Conservation (phyloP, 2,113 vertebrate genomes). For the Oreocharis arfaki region DNA sequence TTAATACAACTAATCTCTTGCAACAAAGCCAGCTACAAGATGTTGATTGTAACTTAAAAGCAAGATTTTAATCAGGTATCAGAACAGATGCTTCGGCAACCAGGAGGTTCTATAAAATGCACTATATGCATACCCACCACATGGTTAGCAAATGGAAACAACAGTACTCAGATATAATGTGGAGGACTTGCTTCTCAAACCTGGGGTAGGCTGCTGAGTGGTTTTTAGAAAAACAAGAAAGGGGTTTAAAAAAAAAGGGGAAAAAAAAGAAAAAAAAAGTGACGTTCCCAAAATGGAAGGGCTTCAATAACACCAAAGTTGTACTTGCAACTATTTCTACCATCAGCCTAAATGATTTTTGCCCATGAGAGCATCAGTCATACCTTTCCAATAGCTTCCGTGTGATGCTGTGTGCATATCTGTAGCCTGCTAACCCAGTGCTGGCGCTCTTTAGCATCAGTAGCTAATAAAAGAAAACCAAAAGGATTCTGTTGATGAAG, state of each 20-base stretch:
- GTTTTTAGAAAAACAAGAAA: background rate
- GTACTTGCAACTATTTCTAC: background rate
- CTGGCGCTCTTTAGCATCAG: constrained; percentile 94
- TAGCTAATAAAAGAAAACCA: constrained; percentile 72
- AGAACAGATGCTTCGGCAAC: background rate
- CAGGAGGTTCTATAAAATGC: background rate
- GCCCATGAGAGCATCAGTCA: background rate
- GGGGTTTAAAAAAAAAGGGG: background rate
- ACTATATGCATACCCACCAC: background rate
- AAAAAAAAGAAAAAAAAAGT: too few species aligned
- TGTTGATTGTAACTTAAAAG: background rate
- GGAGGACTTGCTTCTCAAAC: background rate
- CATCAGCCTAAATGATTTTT: background rate
- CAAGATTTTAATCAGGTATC: background rate
- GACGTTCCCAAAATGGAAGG: background rate
- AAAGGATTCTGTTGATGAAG: background rate
- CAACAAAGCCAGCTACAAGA: background rate
- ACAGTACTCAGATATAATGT: accelerated
- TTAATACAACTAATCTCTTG: background rate
- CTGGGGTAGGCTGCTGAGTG: background rate
- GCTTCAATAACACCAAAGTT: background rate
- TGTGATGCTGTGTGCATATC: constrained; percentile 97
- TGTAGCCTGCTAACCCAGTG: constrained; percentile 98
- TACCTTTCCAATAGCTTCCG: constrained; percentile 98
- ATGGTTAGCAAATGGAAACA: background rate